Percentiles rank a stretch among this genome's conserved stretches.
Evolutionary conservation across 2,113 vertebrate genomes (phyloP).

Genomic region (Boleophthalmus pectinirostris): DNA sequence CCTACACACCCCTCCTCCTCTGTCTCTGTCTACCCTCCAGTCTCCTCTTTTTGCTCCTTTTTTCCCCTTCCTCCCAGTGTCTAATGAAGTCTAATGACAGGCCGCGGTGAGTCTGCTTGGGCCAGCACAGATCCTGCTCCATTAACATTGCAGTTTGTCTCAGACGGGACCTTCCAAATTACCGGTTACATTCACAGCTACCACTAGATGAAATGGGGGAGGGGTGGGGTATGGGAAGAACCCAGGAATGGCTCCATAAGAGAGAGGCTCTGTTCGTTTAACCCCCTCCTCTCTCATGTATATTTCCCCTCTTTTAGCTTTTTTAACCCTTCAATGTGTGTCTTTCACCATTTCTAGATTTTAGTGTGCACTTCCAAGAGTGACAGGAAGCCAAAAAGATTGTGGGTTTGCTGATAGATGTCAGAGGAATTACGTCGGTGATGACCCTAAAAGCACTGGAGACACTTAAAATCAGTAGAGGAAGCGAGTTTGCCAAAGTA

Average conservation of each 20-base stretch:
- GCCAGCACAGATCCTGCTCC: conserved; percentile 68
- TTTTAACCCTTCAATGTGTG: conserved; percentile 48
- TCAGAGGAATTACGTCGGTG: conserved; percentile 25
- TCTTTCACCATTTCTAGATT: conserved; percentile 34
- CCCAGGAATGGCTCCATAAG: conserved; percentile 46
- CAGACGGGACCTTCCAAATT: conserved; percentile 81
- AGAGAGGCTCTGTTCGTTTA: conserved; percentile 54
- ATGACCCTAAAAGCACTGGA: conserved; percentile 28
- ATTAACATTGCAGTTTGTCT: conserved; percentile 79
- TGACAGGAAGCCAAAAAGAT: conserved; percentile 11
- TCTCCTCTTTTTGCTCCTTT: conserved; percentile 42
- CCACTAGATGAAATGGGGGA: conserved; percentile 78
- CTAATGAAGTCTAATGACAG: conserved; percentile 81
- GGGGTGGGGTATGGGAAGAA: conserved; percentile 40
- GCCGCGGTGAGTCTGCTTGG: conserved; percentile 55
- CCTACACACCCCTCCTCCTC: conserved; percentile 36
- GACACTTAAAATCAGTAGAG: conserved; percentile 43
- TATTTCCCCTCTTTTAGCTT: conserved; percentile 30
- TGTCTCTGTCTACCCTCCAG: conserved; percentile 38
- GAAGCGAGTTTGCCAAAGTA: conserved; percentile 64
- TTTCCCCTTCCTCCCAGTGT: conserved; percentile 11
- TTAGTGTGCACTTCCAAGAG: background rate
- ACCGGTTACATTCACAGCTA: conserved; percentile 76
- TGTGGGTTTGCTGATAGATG: conserved; percentile 17
- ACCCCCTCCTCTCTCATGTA: conserved; percentile 9